Conservation (phyloP, 1,140 invertebrate genomes). For the Drosophila prosaltans region DNA sequence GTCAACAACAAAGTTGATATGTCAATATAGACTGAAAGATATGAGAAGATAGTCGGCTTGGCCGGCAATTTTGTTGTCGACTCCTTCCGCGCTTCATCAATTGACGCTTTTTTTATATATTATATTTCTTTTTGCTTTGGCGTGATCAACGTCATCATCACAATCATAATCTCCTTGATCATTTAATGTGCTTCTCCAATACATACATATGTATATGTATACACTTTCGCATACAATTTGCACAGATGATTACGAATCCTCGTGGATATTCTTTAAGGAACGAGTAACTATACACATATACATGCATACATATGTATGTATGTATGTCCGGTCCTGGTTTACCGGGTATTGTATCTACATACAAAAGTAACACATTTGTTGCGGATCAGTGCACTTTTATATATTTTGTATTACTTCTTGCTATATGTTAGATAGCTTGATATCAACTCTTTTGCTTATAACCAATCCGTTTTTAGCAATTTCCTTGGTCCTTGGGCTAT, state of each 20-base stretch:
- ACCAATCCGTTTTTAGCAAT: slow-evolving; percentile 34
- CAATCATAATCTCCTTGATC: slow-evolving; percentile 44
- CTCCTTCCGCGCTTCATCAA: slow-evolving; percentile 53
- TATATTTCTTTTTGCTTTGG: slow-evolving; percentile 71
- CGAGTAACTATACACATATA: too few species aligned
- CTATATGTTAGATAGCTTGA: too few species aligned
- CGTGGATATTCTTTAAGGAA: too few species aligned
- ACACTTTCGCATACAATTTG: too few species aligned
- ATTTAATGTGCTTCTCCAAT: slow-evolving; percentile 28
- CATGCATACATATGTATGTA: too few species aligned
- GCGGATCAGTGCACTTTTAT: slow-evolving; percentile 62
- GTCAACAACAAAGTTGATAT: slow-evolving; percentile 66
- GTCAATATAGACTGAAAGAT: slow-evolving; percentile 65
- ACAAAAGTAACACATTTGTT: slow-evolving; percentile 11
- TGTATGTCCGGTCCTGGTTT: too few species aligned
- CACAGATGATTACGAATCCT: background rate
- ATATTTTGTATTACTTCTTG: background rate
- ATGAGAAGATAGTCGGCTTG: slow-evolving; percentile 30
- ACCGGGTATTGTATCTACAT: too few species aligned
- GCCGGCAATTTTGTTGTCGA: slow-evolving; percentile 38
- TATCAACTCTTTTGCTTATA: slow-evolving; percentile 9
- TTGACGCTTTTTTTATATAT: slow-evolving; percentile 62
- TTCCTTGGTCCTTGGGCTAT: background rate
- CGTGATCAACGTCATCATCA: slow-evolving; percentile 51
- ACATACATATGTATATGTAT: background rate